These are phyloP conservation scores for Torymus tubicola DNA, from an alignment of 2,888 invertebrate genomes.

Conservation along the genomic window DNA sequence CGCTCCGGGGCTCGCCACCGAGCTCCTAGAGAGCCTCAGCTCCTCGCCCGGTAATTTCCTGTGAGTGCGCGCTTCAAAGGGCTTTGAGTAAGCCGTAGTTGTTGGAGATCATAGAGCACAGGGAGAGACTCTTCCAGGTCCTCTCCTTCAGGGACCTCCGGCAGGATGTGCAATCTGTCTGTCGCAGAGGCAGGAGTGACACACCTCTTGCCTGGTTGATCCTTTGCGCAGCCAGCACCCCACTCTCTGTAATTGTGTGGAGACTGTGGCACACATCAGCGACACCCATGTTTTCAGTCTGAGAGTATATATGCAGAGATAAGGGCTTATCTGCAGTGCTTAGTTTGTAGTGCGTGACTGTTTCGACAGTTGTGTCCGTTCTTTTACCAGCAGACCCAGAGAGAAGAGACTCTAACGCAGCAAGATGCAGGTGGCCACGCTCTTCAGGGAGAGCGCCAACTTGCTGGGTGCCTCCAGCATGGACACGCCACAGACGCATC, in stretches of 20 bases:
- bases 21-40: conserved; percentile 27
- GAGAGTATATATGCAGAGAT: background rate
- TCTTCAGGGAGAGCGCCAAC: conserved; percentile 83
- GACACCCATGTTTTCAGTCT: conserved; percentile 1
- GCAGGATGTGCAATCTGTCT: conserved; percentile 32
- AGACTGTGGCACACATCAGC: background rate
- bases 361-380: conserved; percentile 11
- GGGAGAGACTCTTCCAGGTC: background rate
- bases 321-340: background rate
- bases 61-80: background rate
- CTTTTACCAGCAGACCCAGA: background rate
- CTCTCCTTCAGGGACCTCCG: background rate
- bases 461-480: conserved; percentile 82
- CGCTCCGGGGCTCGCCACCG: conserved; percentile 19
- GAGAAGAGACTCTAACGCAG: conserved; percentile 29
- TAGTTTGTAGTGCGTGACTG: conserved; percentile 13
- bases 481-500: conserved; percentile 75
- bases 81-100: too few species aligned
- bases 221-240: too few species aligned
- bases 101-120: background rate
- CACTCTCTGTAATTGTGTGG: too few species aligned
- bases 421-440: conserved; percentile 83
- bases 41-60: background rate
- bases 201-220: conserved; percentile 42
- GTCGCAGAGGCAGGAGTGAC: conserved; percentile 23